Conservation (phyloP, 2,888 invertebrate genomes). For the Tupiocoris notatus region DNA sequence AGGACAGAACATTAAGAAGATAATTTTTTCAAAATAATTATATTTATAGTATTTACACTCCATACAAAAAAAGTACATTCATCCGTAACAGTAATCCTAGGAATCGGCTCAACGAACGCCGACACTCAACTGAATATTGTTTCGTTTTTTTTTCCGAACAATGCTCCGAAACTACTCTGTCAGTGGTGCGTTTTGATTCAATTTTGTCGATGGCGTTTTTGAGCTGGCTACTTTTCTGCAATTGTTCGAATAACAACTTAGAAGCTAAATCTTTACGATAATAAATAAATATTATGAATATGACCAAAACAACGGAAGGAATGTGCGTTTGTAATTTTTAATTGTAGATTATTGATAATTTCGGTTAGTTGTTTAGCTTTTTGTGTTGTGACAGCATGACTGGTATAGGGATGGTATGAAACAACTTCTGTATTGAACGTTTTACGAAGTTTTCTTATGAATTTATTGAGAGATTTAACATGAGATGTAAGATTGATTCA, state of each 20-base stretch:
- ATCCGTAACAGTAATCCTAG: conserved; percentile 3
- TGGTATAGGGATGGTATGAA: too few relatives aligned
- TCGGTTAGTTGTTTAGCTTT: too few relatives aligned
- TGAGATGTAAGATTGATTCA: too few relatives aligned
- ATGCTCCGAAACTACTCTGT: neutral
- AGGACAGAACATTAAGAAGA: too few relatives aligned
- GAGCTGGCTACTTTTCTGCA: conserved; percentile 20
- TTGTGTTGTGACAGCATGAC: too few relatives aligned
- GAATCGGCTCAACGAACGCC: neutral
- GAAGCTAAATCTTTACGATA: conserved; percentile 26
- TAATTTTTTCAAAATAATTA: conserved; percentile 5
- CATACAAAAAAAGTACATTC: conserved; percentile 11
- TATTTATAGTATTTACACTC: conserved; percentile 31
- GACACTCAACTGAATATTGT: neutral
- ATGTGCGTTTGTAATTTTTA: neutral
- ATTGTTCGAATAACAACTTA: conserved; percentile 12
- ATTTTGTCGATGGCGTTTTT: conserved; percentile 35
- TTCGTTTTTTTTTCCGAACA: too few relatives aligned
- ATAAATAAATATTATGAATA: conserved; percentile 38
- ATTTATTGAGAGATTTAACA: too few relatives aligned
- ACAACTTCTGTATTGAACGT: too few relatives aligned
- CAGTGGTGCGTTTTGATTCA: conserved; percentile 25
- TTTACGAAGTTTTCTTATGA: too few relatives aligned
- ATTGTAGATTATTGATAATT: too few relatives aligned
- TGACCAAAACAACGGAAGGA: neutral